Base-by-base conservation (phyloP, 2,797 vertebrate genomes). In the Syngnathus acus region DNA sequence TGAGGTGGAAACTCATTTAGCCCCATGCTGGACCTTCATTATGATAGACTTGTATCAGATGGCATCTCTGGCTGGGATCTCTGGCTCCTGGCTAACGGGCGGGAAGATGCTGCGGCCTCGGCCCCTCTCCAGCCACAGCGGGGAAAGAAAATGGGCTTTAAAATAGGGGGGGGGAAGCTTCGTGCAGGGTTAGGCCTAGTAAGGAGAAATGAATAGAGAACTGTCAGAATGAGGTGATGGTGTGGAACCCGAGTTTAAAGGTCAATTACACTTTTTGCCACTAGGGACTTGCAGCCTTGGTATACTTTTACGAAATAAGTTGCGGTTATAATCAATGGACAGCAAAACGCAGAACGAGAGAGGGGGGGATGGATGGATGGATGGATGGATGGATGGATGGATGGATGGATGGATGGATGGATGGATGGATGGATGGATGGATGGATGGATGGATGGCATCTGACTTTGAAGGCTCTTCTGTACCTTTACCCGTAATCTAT, bases 21-120 rank as follows among this genome's bases (percentile, higher is more conserved):
- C 95, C 94, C 95, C 97, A 98, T 96, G 95, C 95, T 97, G 95
- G 95, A 97, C 96, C 94, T 95, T 93, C 94, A 96, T 97, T 97
- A 98, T 94, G 93, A 95, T 93, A 92, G 93, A 94, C 94, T 95
- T 92, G 93, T 92, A 95, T 96, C 95, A 97, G 94, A 97, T 95
- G 94, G 93, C 92, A 91, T 79, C 88, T 91, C 87, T 84, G 89
- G 91, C 93, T 92, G 90, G 93, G 94, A 88, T 86, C 91, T 89
- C 87, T 77, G 82, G 90, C 90, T 92, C 89, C 90, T 88, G 73
- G 86, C 89, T 84, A 84, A 89, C 90, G 90, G 86, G 79, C 91
- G 90, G 88, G 87, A 87, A 89, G 86, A 90, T 85, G 88, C 88
- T 82, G 80, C 64, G 76, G 88, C 90, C 82, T 68, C 77, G 88